Percentiles rank a stretch among this genome's conserved stretches.
These are phyloP conservation scores for Pollenia labialis DNA, from an alignment of 2,888 invertebrate genomes.

Conservation along the genomic window DNA sequence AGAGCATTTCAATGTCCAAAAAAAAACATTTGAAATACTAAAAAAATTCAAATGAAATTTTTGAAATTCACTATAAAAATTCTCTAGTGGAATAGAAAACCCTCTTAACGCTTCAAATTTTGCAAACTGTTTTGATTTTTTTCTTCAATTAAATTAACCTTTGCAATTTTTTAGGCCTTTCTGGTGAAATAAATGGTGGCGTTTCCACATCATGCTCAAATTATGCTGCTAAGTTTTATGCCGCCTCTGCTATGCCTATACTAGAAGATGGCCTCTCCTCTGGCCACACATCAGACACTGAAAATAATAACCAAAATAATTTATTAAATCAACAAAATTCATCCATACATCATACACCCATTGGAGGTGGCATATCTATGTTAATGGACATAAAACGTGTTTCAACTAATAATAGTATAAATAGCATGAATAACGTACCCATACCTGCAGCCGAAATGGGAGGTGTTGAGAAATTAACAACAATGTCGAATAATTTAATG, in stretches of 20 bases:
- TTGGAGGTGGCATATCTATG: slow-evolving; percentile 81
- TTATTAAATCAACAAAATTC: slow-evolving; percentile 74
- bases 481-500: slow-evolving; percentile 74
- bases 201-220: slow-evolving; percentile 86
- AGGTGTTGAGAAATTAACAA: slow-evolving; percentile 63
- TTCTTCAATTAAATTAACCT: not conserved
- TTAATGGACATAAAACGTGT: slow-evolving; percentile 83
- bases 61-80: no score
- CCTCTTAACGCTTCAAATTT: not conserved
- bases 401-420: slow-evolving; percentile 81
- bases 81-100: no score
- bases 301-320: slow-evolving; percentile 90
- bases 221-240: slow-evolving; percentile 86
- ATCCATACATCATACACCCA: slow-evolving; percentile 74
- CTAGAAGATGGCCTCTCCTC: slow-evolving; percentile 97
- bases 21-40: slow-evolving; percentile 20
- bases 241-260: slow-evolving; percentile 93
- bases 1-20: not conserved
- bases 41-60: no score
- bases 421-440: slow-evolving; percentile 79
- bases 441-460: slow-evolving; percentile 77
- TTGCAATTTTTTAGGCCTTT: slow-evolving; percentile 83
- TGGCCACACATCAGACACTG: slow-evolving; percentile 96
- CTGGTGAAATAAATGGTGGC: slow-evolving; percentile 85
- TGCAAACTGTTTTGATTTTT: not conserved